phyloP scores from a whole-genome alignment of 2,113 vertebrate genomes.

The Pantherophis guttatus region DNA sequence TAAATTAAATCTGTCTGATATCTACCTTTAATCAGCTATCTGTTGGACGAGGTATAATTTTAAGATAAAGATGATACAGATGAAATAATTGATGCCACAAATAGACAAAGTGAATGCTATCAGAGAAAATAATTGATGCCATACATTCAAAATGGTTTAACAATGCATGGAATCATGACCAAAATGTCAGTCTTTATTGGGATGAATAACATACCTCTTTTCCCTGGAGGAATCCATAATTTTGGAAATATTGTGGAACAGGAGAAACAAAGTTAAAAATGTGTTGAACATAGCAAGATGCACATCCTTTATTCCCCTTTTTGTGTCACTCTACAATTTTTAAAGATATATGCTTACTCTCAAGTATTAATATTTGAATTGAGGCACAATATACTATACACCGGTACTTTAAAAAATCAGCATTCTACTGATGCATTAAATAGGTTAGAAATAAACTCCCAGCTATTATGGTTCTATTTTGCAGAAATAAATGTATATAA shows the following conservation, averaged over 20 bases:
- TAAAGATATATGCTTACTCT: slow-evolving; percentile 10
- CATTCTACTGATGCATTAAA: not conserved
- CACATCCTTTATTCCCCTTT: not conserved
- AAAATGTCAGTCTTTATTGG: slow-evolving; percentile 38
- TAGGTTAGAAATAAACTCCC: not conserved
- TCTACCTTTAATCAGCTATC: not conserved
- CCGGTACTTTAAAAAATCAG: not conserved
- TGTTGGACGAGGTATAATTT: not conserved
- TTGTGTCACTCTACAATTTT: not conserved
- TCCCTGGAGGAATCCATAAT: slow-evolving; percentile 74
- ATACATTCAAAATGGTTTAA: slow-evolving; percentile 20
- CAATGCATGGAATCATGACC: slow-evolving; percentile 25
- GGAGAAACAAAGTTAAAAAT: slow-evolving; percentile 62
- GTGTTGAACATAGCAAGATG: slow-evolving; percentile 10
- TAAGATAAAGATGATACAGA: not conserved
- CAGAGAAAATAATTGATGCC: slow-evolving; percentile 21
- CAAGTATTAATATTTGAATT: not conserved
- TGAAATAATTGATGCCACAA: not conserved
- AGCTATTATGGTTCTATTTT: slow-evolving; percentile 7
- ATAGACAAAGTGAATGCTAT: slow-evolving; percentile 12
- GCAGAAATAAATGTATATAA: slow-evolving; percentile 18
- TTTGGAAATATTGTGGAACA: slow-evolving; percentile 67
- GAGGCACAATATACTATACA: not conserved
- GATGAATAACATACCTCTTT: slow-evolving; percentile 77
- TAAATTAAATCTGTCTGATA: not conserved